phyloP scores from a whole-genome alignment of 35 echinoderm and acorn worm species.

The Eucidaris tribuloides region DNA sequence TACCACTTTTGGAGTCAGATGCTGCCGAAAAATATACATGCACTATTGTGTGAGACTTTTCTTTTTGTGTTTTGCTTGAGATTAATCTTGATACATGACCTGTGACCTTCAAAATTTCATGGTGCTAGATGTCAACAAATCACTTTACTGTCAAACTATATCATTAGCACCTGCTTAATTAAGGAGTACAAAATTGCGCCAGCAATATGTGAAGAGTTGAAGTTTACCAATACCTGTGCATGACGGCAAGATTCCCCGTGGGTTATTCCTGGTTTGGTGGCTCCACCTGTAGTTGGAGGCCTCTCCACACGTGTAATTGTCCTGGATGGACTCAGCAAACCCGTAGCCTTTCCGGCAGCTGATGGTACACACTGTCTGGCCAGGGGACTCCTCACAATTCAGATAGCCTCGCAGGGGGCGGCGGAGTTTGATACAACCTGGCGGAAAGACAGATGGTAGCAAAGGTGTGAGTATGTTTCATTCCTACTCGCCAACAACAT shows the following conservation, averaged over 20 bases:
- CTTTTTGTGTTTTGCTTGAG: too few species aligned
- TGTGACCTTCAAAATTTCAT: not conserved
- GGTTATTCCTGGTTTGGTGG: slow-evolving; percentile 22
- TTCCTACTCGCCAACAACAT: too few species aligned
- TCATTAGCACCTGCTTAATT: too few species aligned
- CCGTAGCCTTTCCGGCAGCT: slow-evolving; percentile 29
- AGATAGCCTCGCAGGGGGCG: slow-evolving; percentile 8
- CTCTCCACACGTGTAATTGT: slow-evolving; percentile 26
- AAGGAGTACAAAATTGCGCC: too few species aligned
- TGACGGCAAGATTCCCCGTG: not conserved
- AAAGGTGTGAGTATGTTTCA: too few species aligned
- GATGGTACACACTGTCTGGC: slow-evolving; percentile 29
- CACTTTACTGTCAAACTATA: too few species aligned
- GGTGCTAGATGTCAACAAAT: too few species aligned
- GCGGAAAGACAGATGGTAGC: too few species aligned
- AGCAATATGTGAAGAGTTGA: not conserved
- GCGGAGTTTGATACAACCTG: slow-evolving; percentile 6
- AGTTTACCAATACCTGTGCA: slow-evolving; percentile 27
- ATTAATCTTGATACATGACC: not conserved
- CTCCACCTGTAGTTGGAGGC: slow-evolving; percentile 39
- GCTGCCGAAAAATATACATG: too few species aligned
- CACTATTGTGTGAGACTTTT: too few species aligned
- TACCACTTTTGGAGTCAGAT: too few species aligned
- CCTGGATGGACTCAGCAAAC: not conserved
- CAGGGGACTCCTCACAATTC: not conserved